These are phyloP conservation scores for Gymnoscopelus braueri DNA, from an alignment of 2,797 vertebrate species.

Conservation along the genomic window DNA sequence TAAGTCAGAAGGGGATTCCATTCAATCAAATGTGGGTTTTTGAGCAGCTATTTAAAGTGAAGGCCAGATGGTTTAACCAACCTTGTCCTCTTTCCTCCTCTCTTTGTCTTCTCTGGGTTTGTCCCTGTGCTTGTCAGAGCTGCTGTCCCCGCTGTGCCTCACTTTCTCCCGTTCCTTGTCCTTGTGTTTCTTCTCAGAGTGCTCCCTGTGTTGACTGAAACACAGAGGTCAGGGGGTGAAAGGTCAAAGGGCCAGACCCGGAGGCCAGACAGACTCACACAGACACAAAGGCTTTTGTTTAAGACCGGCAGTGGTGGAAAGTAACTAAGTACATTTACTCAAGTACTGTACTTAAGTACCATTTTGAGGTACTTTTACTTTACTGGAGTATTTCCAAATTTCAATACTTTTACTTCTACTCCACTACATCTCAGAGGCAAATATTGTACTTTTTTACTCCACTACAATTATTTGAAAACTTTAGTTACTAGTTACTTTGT, in stretches of 20 bases:
- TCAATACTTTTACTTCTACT: no score
- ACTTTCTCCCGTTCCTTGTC: slow-evolving; percentile 86
- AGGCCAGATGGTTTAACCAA: slow-evolving; percentile 47
- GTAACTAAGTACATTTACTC: no score
- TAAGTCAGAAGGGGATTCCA: background rate
- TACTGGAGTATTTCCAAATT: no score
- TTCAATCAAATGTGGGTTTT: background rate
- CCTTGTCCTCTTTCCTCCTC: slow-evolving; percentile 93
- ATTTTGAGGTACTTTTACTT: no score
- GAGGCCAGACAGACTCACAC: background rate
- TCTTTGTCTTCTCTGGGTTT: slow-evolving; percentile 87
- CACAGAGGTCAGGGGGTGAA: slow-evolving; percentile 46
- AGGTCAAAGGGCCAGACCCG: slow-evolving; percentile 46
- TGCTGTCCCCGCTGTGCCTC: slow-evolving; percentile 76
- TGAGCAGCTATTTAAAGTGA: background rate
- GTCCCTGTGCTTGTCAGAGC: slow-evolving; percentile 88
- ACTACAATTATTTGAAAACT: no score
- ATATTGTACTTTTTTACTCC: no score
- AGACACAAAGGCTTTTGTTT: slow-evolving; percentile 16
- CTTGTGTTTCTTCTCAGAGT: slow-evolving; percentile 95
- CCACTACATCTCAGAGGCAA: no score
- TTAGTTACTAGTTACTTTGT: no score
- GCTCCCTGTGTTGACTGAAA: slow-evolving; percentile 92
- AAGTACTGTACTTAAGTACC: no score
- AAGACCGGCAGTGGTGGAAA: no score